These are phyloP conservation scores for Dipodomys ordii DNA, from an alignment of 2,113 vertebrate genomes.

Conservation along the genomic window DNA sequence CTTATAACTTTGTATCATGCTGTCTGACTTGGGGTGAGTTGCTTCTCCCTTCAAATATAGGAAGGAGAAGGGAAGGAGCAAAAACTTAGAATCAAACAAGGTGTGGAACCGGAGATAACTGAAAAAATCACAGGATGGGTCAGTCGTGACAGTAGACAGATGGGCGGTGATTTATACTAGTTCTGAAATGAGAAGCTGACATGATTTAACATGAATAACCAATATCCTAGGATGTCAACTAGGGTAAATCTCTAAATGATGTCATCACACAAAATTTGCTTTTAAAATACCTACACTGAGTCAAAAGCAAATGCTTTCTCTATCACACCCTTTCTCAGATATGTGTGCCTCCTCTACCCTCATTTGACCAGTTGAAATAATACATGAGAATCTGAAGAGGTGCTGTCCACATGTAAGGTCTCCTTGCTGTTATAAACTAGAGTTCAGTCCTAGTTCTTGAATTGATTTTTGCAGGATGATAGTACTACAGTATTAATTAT, in stretches of 20 bases:
- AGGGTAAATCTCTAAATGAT: slow-evolving; percentile 21
- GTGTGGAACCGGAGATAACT: background rate
- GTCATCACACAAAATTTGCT: background rate
- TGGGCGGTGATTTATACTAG: background rate
- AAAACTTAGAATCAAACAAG: background rate
- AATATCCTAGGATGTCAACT: background rate
- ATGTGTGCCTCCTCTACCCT: background rate
- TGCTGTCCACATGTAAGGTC: background rate
- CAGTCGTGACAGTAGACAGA: background rate
- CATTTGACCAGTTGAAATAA: background rate
- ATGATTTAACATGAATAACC: no score
- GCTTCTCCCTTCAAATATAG: no score
- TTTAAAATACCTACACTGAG: background rate
- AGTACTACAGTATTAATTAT: background rate
- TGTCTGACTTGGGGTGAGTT: no score
- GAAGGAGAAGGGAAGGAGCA: background rate
- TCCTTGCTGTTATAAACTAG: background rate
- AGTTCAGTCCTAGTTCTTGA: slow-evolving; percentile 10
- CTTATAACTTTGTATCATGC: no score
- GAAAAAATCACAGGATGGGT: background rate
- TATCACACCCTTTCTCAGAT: background rate
- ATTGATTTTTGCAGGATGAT: slow-evolving; percentile 60
- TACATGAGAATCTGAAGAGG: background rate
- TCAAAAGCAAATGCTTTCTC: background rate
- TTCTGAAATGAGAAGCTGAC: slow-evolving; percentile 6